phyloP scores from a whole-genome alignment of 92 coral and sea anemone species.

The Umimayanthus kanabou region DNA sequence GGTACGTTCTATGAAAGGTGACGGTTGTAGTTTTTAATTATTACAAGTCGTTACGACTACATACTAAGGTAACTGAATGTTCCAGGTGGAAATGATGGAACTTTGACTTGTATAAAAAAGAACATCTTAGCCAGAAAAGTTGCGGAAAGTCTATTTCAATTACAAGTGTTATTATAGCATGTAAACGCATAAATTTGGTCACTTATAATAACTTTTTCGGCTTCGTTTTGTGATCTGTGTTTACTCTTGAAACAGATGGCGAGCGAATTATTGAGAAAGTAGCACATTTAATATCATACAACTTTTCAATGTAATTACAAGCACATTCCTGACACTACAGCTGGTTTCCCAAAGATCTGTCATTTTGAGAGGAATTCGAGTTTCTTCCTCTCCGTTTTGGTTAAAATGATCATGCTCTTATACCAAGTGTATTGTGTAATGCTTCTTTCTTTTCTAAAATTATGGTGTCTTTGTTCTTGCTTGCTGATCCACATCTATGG shows the following conservation, averaged over 20 bases:
- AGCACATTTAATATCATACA: not conserved
- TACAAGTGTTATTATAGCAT: not conserved
- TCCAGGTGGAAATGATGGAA: no score
- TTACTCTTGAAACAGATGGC: not conserved
- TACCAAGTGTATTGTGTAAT: no score
- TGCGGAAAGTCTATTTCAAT: not conserved
- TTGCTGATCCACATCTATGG: no score
- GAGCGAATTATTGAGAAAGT: not conserved
- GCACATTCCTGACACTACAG: not conserved
- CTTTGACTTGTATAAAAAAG: not conserved
- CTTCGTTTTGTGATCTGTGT: not conserved
- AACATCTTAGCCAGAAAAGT: not conserved
- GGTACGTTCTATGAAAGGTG: no score
- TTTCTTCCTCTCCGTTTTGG: no score
- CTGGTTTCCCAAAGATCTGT: not conserved
- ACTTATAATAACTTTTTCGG: not conserved
- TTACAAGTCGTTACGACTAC: no score
- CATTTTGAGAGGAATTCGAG: no score
- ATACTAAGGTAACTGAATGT: not conserved
- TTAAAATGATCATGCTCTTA: no score
- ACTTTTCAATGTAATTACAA: not conserved
- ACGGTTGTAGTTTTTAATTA: no score
- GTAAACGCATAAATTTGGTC: not conserved
- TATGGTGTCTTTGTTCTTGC: no score
- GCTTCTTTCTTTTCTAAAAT: no score